Base-by-base conservation (phyloP, 1,140 invertebrate genomes). In the Apolygus lucorum region DNA sequence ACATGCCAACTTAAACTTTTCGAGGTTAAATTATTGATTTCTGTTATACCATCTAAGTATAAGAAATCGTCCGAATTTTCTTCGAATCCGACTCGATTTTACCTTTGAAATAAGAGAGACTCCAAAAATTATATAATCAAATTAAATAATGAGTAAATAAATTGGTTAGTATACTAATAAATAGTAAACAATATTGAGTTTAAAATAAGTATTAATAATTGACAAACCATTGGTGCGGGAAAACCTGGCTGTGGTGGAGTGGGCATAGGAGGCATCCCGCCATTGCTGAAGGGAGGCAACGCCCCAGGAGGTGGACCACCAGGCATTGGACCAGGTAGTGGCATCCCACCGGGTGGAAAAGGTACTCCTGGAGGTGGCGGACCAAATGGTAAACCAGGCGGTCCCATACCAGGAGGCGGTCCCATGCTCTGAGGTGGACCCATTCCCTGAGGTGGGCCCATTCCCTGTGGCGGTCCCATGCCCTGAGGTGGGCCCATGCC, bases 401-500 rank as follows among this genome's bases (percentile, higher is more conserved):
- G 14, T 34, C n/a, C 11, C 28, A 27, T n/a, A 17, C 65, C 27
- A n/a, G 22, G 67, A 52, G 42, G 29, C 14, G 21, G 42, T 14
- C 52, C 4, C 28, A 59, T 68, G 21, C 27, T 22, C n/a, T n/a
- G n/a, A 25, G 52, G 21, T 29, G 24, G 54, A 13, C 2, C 8
- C 63, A 11, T 34, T 14, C 49, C 54, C 28, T 1, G 49, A 28
- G 52, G 27, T 25, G 68, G 22, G 22, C 25, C 21, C 54, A 27
- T 70, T 54, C 28, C 73, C 13, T 59, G 70, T 13, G 27, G 66
- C 21, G 29, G 77, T 74, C 75, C 77, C n/a, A n/a, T n/a, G n/a
- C n/a, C n/a, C n/a, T n/a, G n/a, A 74, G 71, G 69, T 74, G 2
- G 65, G 67, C 59, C 74, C 74, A 14, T 75, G 74, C 75, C 75